Base-by-base conservation (phyloP, 2,797 vertebrate genomes). In the Sebastes matsubarae region DNA sequence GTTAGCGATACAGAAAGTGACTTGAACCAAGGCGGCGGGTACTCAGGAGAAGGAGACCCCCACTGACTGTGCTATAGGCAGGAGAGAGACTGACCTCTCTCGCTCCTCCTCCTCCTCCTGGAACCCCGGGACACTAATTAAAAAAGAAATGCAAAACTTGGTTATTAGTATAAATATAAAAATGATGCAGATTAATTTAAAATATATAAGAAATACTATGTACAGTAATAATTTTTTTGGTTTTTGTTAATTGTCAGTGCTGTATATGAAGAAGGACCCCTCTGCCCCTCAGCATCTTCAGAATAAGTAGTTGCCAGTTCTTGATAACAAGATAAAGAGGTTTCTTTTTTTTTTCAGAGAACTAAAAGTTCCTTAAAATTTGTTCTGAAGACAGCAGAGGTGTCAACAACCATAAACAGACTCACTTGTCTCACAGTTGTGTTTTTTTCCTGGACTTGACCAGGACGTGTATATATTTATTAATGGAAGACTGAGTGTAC, bases 181-280 rank as follows among this genome's bases (percentile, higher is more conserved):
- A 95, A 96, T 95, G 93, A 95, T 95, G 94, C 94, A 96, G 94
- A 96, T 95, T 95, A 96, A 96, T 96, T 96, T 95, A 96, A 96
- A 94, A 95, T 96, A 96, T 96, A 96, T 96, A 96, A 95, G 93
- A 96, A 96, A 96, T 95, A 91, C 92, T 96, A 96, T 96, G 95
- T 96, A 96, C 96, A 96, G 95, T 96, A 94, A 95, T 94, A 87
- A 89, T 93, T 94, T 94, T 90, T 90, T 87, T 82, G 76, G 61
- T 85, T 88, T 93, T 94, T 94, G 90, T 93, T 95, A 89, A 94
- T 93, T 94, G 92, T 96, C 91, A 94, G 92, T 96, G 80, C 89
- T 95, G 87, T 94, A 88, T 83, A 94, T 90, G 90, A 93, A 88
- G 85, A 90, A 93, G 90, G 93, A 92, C 81, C 77, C 82, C 68